These are phyloP conservation scores for Cotesia glomerata DNA, from an alignment of 1,140 invertebrate genomes.

Conservation along the genomic window DNA sequence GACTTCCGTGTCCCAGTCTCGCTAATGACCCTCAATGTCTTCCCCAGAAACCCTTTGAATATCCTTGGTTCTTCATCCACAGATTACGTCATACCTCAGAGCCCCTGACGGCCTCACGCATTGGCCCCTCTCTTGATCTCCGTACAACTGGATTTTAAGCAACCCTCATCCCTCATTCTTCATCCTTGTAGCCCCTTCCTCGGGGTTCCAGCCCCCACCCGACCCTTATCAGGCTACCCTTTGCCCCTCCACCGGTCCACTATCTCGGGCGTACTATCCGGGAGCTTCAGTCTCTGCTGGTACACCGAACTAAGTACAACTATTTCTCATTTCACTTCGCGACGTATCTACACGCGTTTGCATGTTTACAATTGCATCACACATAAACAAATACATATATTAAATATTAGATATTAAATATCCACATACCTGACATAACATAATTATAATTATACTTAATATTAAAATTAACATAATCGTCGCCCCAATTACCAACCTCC, in stretches of 20 bases:
- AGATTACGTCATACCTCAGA: no score
- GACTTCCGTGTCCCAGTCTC: constrained; percentile 51
- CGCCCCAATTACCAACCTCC: no score
- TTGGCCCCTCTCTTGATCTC: constrained; percentile 7
- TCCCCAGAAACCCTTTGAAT: constrained; percentile 4
- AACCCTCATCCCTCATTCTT: neutral
- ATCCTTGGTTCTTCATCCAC: no score
- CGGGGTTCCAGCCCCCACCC: neutral
- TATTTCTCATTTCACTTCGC: constrained; percentile 6
- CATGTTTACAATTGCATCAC: neutral
- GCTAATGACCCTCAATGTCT: constrained; percentile 48
- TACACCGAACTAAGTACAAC: constrained; percentile 45
- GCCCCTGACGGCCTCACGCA: no score
- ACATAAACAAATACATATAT: neutral
- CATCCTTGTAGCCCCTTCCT: neutral
- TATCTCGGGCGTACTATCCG: constrained; percentile 2
- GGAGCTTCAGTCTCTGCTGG: constrained; percentile 47
- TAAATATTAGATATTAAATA: no score
- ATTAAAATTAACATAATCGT: no score
- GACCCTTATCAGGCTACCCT: neutral
- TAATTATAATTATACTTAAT: no score
- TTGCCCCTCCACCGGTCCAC: neutral
- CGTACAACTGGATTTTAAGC: neutral
- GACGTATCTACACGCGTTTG: constrained; percentile 20
- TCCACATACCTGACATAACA: no score